A percentile compares a stretch with the other conserved stretches of the same genome.
These are phyloP conservation scores for Oscheius sp. DNA, from an alignment of 1,140 invertebrate species.

Conservation along the genomic window DNA sequence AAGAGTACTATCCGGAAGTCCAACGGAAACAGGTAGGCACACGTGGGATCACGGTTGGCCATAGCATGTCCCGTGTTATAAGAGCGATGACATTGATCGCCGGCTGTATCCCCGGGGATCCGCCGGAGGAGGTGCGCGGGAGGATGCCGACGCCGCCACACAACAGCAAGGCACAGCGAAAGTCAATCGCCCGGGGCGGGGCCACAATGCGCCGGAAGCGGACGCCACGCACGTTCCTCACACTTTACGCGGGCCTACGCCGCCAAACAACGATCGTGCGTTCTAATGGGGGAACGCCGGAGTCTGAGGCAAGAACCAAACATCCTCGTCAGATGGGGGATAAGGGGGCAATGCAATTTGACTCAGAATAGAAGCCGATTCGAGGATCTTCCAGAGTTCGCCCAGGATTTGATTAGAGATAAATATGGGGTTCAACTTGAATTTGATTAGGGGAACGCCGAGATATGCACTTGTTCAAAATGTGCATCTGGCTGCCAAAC, in stretches of 20 bases:
- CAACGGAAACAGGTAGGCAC: constrained; percentile 5
- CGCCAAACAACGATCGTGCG: no score
- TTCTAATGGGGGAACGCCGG: no score
- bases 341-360: no score
- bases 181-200: constrained; percentile 5
- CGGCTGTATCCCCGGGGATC: neutral
- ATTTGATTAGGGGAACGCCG: no score
- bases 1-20: constrained; percentile 33
- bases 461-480: no score
- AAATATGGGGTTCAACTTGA: no score
- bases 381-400: no score
- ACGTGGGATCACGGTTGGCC: constrained; percentile 2
- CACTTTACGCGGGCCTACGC: neutral
- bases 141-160: neutral
- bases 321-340: no score
- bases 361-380: no score
- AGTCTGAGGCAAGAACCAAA: no score
- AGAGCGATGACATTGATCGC: constrained; percentile 13
- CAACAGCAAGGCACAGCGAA: constrained; percentile 9
- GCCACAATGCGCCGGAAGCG: constrained; percentile 10
- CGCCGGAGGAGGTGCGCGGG: neutral
- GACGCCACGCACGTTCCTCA: neutral
- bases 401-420: no score
- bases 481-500: no score
- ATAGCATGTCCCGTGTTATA: constrained; percentile 13